Conservation (phyloP, 2,113 vertebrate species). For the Cariama cristata region DNA sequence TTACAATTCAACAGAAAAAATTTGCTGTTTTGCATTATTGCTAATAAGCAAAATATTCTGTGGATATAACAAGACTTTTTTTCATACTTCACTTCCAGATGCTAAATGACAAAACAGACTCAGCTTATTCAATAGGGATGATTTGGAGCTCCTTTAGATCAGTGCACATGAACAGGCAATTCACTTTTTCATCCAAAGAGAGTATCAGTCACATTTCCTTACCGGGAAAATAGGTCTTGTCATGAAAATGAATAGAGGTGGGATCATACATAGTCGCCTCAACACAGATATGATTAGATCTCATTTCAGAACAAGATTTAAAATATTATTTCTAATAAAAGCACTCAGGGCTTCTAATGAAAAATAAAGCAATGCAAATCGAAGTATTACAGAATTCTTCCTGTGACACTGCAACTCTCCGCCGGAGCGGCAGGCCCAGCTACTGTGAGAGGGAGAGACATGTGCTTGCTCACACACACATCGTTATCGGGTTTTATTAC, state of each 20-base stretch:
- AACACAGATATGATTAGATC: background rate
- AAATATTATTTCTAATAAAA: constrained; percentile 31
- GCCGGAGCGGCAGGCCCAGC: background rate
- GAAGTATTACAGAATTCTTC: background rate
- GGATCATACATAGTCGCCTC: background rate
- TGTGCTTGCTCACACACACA: background rate
- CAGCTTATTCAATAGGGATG: background rate
- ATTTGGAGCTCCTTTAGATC: background rate
- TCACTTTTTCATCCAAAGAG: background rate
- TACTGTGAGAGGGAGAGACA: background rate
- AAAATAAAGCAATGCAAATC: background rate
- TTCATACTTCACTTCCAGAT: background rate
- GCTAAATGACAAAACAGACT: background rate
- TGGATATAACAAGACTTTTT: background rate
- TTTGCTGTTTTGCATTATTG: background rate
- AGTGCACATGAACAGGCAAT: background rate
- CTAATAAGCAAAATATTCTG: constrained; percentile 1
- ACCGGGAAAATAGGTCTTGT: background rate
- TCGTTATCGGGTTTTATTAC: constrained; percentile 64
- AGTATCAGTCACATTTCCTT: background rate
- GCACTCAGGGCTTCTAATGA: background rate
- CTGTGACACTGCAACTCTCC: background rate
- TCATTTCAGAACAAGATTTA: background rate
- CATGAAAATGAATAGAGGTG: background rate
- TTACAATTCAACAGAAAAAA: background rate